Evolutionary conservation across 2,888 invertebrate species (phyloP), one percentile per base, ranked within the genome.

Genomic region (Leucania comma): DNA sequence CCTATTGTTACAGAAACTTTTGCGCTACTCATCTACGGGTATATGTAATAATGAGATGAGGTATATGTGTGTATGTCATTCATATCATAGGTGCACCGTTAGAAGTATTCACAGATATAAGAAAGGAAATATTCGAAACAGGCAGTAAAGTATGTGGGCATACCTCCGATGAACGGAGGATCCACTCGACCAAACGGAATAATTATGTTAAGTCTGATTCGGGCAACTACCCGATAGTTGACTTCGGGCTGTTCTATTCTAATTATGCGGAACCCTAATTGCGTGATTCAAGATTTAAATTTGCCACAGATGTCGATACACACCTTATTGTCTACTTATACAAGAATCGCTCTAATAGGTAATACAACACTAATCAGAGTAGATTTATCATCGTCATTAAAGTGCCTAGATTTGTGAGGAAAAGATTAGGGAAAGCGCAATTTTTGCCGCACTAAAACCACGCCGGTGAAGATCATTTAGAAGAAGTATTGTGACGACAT

Each of bases 1-100:
- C 20, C 63, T 64, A 57, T 66, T 64, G 61, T 68, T 67, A 68
- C 38, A 51, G 48, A 50, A 42, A 59, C 20, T 65, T 81, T 60
- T 32, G 20, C 8, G 24, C n/a, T n/a, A 54, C 22, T 6, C n/a
- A 4, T 46, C 46, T 46, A 17, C 20, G 6, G n/a, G n/a, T n/a
- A n/a, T 22, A 10, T 0, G 1, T 29, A 22, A 4, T 65, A 38
- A 42, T 53, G n/a, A n/a, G 14, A 46, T 48, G 9, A 67, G 5
- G 3, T 35, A 10, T 29, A 63, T 24, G 8, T 9, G 14, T 17
- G n/a, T n/a, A n/a, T n/a, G n/a, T n/a, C n/a, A n/a, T n/a, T n/a
- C n/a, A n/a, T 17, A 17, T 24, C 1, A n/a, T 10, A 32, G 32
- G 26, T 9, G 1, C 26, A 8, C 1, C 2, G n/a, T n/a, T n/a